phyloP scores from a whole-genome alignment of 2,888 invertebrate species.

The Polydesmus complanatus region DNA sequence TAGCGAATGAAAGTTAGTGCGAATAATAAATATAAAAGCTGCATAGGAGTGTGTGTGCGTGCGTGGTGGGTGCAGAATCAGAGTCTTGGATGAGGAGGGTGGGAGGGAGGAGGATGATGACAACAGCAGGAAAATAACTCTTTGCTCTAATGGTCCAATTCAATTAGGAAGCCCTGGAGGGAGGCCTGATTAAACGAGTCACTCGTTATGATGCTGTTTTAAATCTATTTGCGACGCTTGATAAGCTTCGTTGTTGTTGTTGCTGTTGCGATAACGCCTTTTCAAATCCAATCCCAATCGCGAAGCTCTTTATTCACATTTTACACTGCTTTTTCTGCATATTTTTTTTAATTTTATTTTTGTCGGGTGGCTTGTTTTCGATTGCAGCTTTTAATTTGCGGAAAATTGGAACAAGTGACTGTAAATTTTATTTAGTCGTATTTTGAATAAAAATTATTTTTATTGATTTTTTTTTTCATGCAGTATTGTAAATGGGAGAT shows the following conservation, averaged over 20 bases:
- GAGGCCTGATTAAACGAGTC: slow-evolving; percentile 13
- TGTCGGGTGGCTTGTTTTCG: too few relatives aligned
- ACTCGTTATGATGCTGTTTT: slow-evolving; percentile 12
- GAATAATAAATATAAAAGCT: not conserved
- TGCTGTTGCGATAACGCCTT: not conserved
- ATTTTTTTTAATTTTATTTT: too few relatives aligned
- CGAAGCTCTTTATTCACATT: too few relatives aligned
- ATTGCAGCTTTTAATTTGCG: too few relatives aligned
- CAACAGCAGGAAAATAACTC: slow-evolving; percentile 10
- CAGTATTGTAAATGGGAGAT: too few relatives aligned
- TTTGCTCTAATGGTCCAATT: slow-evolving; percentile 10
- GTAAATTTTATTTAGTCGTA: too few relatives aligned
- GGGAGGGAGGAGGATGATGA: not conserved
- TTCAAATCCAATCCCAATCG: not conserved
- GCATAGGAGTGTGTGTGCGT: not conserved
- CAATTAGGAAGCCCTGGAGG: slow-evolving; percentile 10
- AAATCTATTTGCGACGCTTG: slow-evolving; percentile 14
- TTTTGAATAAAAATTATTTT: too few relatives aligned
- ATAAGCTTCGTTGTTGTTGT: slow-evolving; percentile 11
- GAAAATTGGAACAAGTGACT: too few relatives aligned
- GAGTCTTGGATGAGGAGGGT: not conserved
- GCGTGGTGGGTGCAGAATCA: too few relatives aligned
- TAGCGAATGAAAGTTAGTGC: not conserved
- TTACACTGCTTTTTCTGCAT: too few relatives aligned
- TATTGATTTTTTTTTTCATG: too few relatives aligned